phyloP scores from a whole-genome alignment of 2,797 vertebrate species.

The Karalla daura region DNA sequence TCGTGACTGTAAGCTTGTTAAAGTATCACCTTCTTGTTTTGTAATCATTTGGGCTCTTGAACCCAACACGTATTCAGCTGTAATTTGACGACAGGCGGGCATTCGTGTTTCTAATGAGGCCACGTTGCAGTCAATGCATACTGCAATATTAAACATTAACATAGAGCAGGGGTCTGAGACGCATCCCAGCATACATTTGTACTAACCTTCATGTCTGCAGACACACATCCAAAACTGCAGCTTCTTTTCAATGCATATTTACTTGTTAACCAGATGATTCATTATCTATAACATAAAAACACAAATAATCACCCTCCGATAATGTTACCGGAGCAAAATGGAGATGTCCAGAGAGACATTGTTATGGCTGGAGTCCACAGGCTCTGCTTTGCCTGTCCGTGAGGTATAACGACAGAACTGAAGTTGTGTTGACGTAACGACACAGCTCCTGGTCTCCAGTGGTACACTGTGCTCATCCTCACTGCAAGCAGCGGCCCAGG shows the following conservation, averaged over 20 bases:
- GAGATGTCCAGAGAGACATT: constrained; percentile 53
- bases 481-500: constrained; percentile 20
- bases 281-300: constrained; percentile 36
- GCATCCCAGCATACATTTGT: constrained; percentile 14
- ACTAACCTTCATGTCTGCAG: background rate
- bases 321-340: constrained; percentile 36
- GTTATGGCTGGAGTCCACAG: constrained; percentile 56
- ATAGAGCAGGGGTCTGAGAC: background rate
- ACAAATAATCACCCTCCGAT: constrained; percentile 29
- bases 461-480: constrained; percentile 11
- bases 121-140: background rate
- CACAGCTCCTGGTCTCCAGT: constrained; percentile 19
- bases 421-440: constrained; percentile 8
- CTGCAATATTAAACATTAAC: background rate
- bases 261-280: constrained; percentile 19
- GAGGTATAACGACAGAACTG: constrained; percentile 42
- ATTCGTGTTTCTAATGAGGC: constrained; percentile 2
- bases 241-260: constrained; percentile 6
- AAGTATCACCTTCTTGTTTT: background rate
- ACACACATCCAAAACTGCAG: background rate
- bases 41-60: constrained; percentile 4
- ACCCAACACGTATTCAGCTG: background rate
- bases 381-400: constrained; percentile 40
- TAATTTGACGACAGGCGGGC: background rate
- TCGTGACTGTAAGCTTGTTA: background rate